Evolutionary conservation across 1,140 invertebrate genomes (phyloP).

Genomic region (Drosophila arawakana): DNA sequence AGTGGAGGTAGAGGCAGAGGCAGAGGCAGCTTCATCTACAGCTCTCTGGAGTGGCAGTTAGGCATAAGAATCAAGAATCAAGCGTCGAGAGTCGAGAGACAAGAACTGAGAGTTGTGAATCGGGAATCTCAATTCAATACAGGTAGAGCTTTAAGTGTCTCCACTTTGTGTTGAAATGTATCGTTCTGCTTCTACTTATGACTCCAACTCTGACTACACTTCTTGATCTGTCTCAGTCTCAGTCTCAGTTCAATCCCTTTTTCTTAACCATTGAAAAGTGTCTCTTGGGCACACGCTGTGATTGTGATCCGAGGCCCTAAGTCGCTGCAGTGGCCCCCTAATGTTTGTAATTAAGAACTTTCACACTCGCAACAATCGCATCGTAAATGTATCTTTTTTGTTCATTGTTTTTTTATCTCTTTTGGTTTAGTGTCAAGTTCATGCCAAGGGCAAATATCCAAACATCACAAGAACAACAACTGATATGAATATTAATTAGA

Average conservation of each 20-base stretch:
- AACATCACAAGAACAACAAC: slow-evolving; percentile 18
- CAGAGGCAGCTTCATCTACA: slow-evolving; percentile 10
- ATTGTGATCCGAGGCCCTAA: slow-evolving; percentile 72
- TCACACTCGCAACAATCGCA: slow-evolving; percentile 84
- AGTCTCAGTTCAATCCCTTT: slow-evolving; percentile 24
- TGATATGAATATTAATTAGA: slow-evolving; percentile 69
- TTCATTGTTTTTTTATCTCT: background rate
- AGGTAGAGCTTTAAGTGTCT: slow-evolving; percentile 83
- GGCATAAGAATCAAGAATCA: slow-evolving; percentile 28
- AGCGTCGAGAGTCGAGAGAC: slow-evolving; percentile 18
- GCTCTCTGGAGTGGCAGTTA: slow-evolving; percentile 44
- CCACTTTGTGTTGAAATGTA: slow-evolving; percentile 83
- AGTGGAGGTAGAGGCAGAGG: background rate
- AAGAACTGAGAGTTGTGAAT: slow-evolving; percentile 33
- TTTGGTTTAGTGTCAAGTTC: slow-evolving; percentile 79
- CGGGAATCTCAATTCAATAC: slow-evolving; percentile 66
- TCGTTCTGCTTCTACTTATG: slow-evolving; percentile 60
- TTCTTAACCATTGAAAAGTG: slow-evolving; percentile 76
- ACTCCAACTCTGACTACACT: background rate
- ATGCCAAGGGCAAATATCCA: slow-evolving; percentile 63
- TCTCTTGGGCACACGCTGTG: slow-evolving; percentile 78
- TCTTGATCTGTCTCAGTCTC: background rate
- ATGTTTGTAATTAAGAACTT: slow-evolving; percentile 84
- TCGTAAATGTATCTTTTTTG: slow-evolving; percentile 67
- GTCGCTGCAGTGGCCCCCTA: slow-evolving; percentile 79